phyloP scores from a whole-genome alignment of 2,113 vertebrate genomes.

The Vulpes ferrilata region DNA sequence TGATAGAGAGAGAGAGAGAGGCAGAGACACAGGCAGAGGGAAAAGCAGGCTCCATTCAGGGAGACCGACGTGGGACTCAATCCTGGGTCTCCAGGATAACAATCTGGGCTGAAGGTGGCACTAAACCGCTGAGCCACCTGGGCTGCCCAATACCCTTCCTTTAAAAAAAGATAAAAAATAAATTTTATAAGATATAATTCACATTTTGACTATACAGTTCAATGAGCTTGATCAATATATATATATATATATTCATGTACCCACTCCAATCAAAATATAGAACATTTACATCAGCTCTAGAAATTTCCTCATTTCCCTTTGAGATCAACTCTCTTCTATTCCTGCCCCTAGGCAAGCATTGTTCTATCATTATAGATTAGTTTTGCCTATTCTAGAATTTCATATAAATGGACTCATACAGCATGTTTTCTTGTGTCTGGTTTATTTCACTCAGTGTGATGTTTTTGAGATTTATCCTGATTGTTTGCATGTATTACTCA shows the following conservation, averaged over 20 bases:
- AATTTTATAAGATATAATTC: background rate
- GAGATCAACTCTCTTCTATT: background rate
- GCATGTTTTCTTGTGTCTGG: background rate
- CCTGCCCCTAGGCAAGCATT: background rate
- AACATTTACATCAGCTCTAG: background rate
- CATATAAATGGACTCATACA: background rate
- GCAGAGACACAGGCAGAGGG: no score
- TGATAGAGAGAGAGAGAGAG: no score
- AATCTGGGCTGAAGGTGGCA: no score
- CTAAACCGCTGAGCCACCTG: no score
- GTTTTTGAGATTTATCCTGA: background rate
- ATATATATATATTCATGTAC: background rate
- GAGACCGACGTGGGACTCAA: no score
- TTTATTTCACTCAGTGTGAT: background rate
- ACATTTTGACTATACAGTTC: background rate
- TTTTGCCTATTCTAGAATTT: background rate
- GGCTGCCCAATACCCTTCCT: background rate
- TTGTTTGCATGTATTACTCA: background rate
- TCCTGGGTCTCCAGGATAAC: no score
- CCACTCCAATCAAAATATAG: background rate
- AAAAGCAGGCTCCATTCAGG: no score
- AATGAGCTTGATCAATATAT: background rate
- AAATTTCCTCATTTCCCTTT: background rate
- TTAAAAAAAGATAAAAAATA: conserved; percentile 14
- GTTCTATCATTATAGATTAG: background rate